Evolutionary conservation across 2,888 invertebrate genomes (phyloP), one percentile per base, ranked within the genome.

Genomic region (Onthophagus sagittarius): DNA sequence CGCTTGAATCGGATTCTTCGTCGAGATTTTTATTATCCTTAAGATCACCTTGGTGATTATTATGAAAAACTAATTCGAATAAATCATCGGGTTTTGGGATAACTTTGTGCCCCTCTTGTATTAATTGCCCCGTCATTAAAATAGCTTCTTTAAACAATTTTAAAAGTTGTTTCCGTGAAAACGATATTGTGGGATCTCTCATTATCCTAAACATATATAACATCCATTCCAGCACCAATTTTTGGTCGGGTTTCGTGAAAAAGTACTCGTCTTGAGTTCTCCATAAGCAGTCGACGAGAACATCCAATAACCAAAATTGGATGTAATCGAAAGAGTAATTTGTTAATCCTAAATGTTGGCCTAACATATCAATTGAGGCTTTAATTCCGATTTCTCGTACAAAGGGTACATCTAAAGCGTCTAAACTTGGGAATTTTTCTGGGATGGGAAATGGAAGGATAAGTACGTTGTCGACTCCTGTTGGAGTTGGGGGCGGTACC

Each of bases 231-330:
- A 86, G 72, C 14, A 85, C 80, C 31, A 80, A 75, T 74, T 81
- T 84, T 75, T 85, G 86, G 62, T 83, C 78, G 4, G 78, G 72
- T 11, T 79, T 78, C 1, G 81, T 78, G 75, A 85, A 83, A 62
- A 80, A 77, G 77, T 79, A 85, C 71, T 84, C 83, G 77, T 86
- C 85, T 75, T 86, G 86, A 1, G 80, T 73, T 75, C 80, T 82
- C 85, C 85, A 85, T 13, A 85, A 75, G 74, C 84, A 84, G 78
- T 85, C 85, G 0, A 83, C 81, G 3, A 85, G 74, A 11, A 85
- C 80, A 78, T 86, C 86, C 72, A 86, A 74, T 74, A 85, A 83
- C 85, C 85, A 86, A 77, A 85, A 86, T 73, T 85, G 85, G 1
- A 84, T 75, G 32, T 80, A 77, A 73, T 83, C 83, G 9, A 79